Evolutionary conservation across 2,888 invertebrate species (phyloP).

Genomic region (Mallateleia sp.): DNA sequence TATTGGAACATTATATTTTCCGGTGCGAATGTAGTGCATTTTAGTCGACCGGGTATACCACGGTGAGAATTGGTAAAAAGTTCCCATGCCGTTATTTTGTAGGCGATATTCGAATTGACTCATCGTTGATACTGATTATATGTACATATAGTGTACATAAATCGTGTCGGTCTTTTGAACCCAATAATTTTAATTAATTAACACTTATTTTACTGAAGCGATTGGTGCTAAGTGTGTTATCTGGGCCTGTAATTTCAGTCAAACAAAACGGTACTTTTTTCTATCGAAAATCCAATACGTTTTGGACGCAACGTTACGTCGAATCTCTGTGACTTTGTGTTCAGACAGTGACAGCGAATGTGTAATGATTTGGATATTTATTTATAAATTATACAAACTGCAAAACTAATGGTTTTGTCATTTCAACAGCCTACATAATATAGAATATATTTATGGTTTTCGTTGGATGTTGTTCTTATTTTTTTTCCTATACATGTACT

Average conservation of each 20-base stretch:
- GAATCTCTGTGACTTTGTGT: conserved; percentile 4
- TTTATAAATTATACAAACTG: conserved; percentile 51
- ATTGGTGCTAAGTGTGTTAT: too few relatives aligned
- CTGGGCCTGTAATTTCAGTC: neutral
- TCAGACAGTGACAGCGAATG: conserved; percentile 14
- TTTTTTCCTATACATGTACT: neutral
- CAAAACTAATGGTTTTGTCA: conserved; percentile 31
- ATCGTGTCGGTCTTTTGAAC: too few relatives aligned
- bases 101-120: conserved; percentile 42
- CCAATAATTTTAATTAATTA: too few relatives aligned
- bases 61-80: conserved; percentile 45
- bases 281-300: conserved; percentile 11
- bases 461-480: neutral
- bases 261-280: conserved; percentile 14
- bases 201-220: too few relatives aligned
- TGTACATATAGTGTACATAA: too few relatives aligned
- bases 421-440: conserved; percentile 21
- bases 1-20: neutral
- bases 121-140: too few relatives aligned
- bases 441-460: conserved; percentile 8
- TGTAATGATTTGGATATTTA: conserved; percentile 54
- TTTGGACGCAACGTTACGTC: conserved; percentile 26
- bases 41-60: neutral
- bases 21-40: neutral
- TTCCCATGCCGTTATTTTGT: conserved; percentile 46